Percentiles rank a stretch among this genome's conserved stretches.
Evolutionary conservation across 2,888 invertebrate genomes (phyloP).

Genomic region (Litoditis marina): DNA sequence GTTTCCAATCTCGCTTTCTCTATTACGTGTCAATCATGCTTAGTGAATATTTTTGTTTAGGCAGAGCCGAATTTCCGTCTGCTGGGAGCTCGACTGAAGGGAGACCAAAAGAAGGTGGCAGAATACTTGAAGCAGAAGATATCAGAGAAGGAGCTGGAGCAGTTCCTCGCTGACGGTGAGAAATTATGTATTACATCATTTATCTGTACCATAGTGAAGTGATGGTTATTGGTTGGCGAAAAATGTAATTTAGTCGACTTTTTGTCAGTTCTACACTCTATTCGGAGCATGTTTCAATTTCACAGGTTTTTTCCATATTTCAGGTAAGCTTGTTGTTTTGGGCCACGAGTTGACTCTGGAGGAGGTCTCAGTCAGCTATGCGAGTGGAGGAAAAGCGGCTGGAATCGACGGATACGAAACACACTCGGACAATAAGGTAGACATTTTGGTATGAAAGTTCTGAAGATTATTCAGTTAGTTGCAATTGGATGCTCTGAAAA

Average conservation of each 20-base stretch:
- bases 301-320: not conserved
- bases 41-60: constrained; percentile 20
- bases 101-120: constrained; percentile 82
- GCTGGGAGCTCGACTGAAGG: constrained; percentile 82
- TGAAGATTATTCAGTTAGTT: too few species aligned
- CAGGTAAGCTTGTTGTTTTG: constrained; percentile 71
- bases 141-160: constrained; percentile 76
- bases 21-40: too few species aligned
- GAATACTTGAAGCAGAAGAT: constrained; percentile 75
- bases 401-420: constrained; percentile 32
- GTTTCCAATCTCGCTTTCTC: too few species aligned
- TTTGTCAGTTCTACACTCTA: not conserved
- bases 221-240: not conserved
- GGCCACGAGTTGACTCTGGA: constrained; percentile 72
- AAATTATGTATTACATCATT: too few species aligned
- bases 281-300: too few species aligned
- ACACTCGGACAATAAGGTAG: constrained; percentile 44
- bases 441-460: too few species aligned
- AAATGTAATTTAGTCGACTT: too few species aligned
- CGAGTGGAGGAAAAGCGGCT: constrained; percentile 18
- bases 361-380: constrained; percentile 70
- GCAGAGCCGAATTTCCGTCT: constrained; percentile 93
- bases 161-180: constrained; percentile 71
- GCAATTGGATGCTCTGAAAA: too few species aligned
- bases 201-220: not conserved